Conservation (phyloP, 2,113 vertebrate species). For the Ptychochromis oligacanthus region DNA sequence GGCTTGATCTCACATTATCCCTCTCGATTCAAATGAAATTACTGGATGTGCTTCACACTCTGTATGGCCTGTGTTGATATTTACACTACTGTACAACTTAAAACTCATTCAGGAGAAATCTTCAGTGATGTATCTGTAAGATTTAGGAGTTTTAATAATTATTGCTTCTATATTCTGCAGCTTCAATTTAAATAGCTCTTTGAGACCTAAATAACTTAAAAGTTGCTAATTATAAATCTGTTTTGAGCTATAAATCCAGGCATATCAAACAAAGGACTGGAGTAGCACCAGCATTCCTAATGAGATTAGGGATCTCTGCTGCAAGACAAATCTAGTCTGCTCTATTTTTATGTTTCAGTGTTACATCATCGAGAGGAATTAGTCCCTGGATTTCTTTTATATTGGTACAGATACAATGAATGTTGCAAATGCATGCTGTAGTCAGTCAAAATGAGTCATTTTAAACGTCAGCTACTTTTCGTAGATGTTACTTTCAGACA, state of each 20-base stretch:
- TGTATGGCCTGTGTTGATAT: conserved; percentile 28
- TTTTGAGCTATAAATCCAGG: conserved; percentile 41
- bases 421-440: conserved; percentile 9
- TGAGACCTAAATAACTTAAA: conserved; percentile 17
- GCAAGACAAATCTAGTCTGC: conserved; percentile 37
- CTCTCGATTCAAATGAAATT: conserved; percentile 26
- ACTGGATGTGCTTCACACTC: conserved; percentile 27
- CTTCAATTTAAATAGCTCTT: not conserved
- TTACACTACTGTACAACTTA: conserved; percentile 27
- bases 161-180: not conserved
- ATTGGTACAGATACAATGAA: not conserved
- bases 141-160: not conserved
- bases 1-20: conserved; percentile 46
- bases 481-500: not conserved
- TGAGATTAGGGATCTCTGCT: conserved; percentile 49
- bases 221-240: conserved; percentile 26
- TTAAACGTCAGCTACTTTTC: not conserved
- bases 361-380: conserved; percentile 37
- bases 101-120: conserved; percentile 24
- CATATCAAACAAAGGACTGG: conserved; percentile 54
- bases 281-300: conserved; percentile 49
- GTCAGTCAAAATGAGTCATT: conserved; percentile 15
- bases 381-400: conserved; percentile 14
- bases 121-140: not conserved
- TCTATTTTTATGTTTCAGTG: conserved; percentile 49